Evolutionary conservation across 2,113 vertebrate genomes (phyloP).

Genomic region (Syngnathus floridae): DNA sequence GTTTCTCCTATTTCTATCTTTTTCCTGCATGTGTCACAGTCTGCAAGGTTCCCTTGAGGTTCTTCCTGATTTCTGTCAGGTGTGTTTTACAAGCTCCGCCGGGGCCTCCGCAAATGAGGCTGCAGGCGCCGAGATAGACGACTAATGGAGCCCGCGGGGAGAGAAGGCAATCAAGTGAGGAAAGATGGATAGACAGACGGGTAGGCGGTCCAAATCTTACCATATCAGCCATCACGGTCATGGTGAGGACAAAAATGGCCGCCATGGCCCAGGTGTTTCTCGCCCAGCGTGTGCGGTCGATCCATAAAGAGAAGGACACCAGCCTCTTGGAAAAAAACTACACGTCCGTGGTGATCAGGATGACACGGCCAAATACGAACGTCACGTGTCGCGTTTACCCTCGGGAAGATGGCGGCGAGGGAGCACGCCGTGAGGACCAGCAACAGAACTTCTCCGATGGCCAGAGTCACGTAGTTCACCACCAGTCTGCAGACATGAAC

Average conservation of each 20-base stretch:
- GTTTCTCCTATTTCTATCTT: neutral
- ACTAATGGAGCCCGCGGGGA: conserved; percentile 63
- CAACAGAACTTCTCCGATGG: conserved; percentile 79
- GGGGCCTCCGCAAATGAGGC: conserved; percentile 55
- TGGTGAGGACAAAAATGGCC: conserved; percentile 86
- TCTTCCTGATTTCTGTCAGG: conserved; percentile 21
- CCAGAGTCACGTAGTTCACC: conserved; percentile 87
- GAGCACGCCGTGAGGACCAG: conserved; percentile 86
- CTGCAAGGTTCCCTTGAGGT: conserved; percentile 9
- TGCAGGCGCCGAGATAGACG: conserved; percentile 52
- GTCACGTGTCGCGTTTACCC: conserved; percentile 63
- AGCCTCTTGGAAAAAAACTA: conserved; percentile 84
- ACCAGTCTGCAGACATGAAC: conserved; percentile 68
- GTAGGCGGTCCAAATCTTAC: conserved; percentile 63
- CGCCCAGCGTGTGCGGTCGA: conserved; percentile 90
- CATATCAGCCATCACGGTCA: conserved; percentile 88
- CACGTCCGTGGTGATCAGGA: neutral
- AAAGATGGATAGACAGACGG: neutral
- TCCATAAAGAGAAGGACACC: conserved; percentile 90
- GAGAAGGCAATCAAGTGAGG: conserved; percentile 19
- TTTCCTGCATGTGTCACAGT: conserved; percentile 15
- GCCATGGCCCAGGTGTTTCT: conserved; percentile 94
- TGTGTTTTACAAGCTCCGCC: conserved; percentile 44
- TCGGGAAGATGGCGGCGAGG: conserved; percentile 84
- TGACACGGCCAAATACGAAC: neutral